Conservation (phyloP, 2,113 vertebrate genomes). For the Urocolius indicus region DNA sequence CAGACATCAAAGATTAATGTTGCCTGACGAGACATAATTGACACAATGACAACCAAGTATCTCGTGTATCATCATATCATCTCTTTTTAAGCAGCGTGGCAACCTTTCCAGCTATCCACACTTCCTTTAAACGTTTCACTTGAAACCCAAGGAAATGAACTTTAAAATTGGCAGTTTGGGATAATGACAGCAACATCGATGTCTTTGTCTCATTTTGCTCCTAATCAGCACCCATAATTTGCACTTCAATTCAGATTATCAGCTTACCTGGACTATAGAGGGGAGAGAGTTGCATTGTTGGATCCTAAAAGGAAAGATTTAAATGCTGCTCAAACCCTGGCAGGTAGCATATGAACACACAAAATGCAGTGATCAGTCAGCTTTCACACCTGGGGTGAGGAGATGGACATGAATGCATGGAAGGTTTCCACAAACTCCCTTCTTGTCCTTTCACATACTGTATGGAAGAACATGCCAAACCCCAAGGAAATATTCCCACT, state of each 20-base stretch:
- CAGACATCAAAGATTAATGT: constrained; percentile 33
- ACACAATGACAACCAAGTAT: constrained; percentile 39
- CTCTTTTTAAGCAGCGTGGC: neutral
- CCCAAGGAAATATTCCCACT: constrained; percentile 63
- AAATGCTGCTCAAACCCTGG: constrained; percentile 23
- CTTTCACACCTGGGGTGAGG: constrained; percentile 33
- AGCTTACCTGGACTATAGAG: neutral
- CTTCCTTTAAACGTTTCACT: constrained; percentile 32
- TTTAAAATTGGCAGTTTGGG: constrained; percentile 31
- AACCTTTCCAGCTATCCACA: constrained; percentile 26
- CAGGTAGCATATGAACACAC: constrained; percentile 46
- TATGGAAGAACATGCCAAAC: constrained; percentile 60
- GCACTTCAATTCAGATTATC: constrained; percentile 32
- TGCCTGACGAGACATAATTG: constrained; percentile 32
- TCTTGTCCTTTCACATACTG: constrained; percentile 44
- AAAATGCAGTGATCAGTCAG: constrained; percentile 40
- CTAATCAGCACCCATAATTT: neutral
- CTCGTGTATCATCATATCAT: neutral
- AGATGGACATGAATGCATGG: neutral
- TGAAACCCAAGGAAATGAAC: constrained; percentile 19
- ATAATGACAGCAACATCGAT: constrained; percentile 37
- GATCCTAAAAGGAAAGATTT: constrained; percentile 34
- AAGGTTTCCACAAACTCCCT: constrained; percentile 55
- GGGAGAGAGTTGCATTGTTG: neutral
- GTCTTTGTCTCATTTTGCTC: constrained; percentile 20